phyloP scores from a whole-genome alignment of 2,113 vertebrate genomes.

The Melospiza melodia region DNA sequence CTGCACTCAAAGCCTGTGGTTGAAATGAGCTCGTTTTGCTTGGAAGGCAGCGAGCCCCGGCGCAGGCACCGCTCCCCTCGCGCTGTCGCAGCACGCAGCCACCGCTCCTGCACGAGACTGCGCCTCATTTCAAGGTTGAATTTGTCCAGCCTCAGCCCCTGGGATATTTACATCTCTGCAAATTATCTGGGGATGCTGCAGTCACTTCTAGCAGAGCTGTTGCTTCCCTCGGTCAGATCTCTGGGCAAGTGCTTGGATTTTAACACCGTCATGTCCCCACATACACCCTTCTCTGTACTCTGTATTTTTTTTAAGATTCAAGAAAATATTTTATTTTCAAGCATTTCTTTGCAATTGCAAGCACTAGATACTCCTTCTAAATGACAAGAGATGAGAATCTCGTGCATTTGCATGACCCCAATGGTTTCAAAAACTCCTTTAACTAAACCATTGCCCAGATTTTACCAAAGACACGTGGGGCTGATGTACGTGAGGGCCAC shows the following conservation, averaged over 20 bases:
- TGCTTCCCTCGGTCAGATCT: background rate
- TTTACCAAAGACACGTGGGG: background rate
- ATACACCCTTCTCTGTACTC: background rate
- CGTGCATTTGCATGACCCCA: background rate
- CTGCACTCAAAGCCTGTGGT: fast-evolving
- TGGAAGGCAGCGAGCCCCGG: background rate
- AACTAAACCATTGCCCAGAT: background rate
- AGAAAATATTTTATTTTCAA: background rate
- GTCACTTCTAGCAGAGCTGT: fast-evolving
- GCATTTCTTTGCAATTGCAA: background rate
- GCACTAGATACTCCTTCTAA: background rate
- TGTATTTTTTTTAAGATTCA: background rate
- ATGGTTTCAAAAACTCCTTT: background rate
- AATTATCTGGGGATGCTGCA: background rate
- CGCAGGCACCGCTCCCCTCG: background rate
- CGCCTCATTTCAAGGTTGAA: slow-evolving; percentile 45
- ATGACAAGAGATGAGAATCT: background rate
- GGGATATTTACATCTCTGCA: slow-evolving; percentile 26
- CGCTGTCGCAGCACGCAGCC: background rate
- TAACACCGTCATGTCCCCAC: background rate
- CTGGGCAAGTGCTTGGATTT: background rate
- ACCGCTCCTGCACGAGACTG: background rate
- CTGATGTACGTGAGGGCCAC: background rate
- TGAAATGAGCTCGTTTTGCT: background rate
- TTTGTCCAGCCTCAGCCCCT: slow-evolving; percentile 42